Percentiles rank a stretch among this genome's conserved stretches.
phyloP scores from a whole-genome alignment of 2,888 invertebrate species.

The Craniophora ligustri region DNA sequence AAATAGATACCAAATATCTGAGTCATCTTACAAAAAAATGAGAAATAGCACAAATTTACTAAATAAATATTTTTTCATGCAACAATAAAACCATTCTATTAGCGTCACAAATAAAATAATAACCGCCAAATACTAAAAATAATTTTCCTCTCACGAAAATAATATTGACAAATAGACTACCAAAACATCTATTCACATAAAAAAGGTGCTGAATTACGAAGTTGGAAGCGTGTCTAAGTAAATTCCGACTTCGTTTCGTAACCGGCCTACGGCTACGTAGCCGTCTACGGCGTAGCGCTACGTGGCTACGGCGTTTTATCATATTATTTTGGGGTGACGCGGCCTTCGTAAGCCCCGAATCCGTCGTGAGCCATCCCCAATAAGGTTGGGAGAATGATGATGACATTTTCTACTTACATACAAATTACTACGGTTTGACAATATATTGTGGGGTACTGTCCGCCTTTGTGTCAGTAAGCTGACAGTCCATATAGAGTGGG shows the following conservation, averaged over 20 bases:
- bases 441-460: slow-evolving; percentile 28
- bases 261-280: slow-evolving; percentile 46
- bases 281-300: slow-evolving; percentile 29
- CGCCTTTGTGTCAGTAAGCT: slow-evolving; percentile 11
- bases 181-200: slow-evolving; percentile 38
- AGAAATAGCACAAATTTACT: slow-evolving; percentile 22
- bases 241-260: slow-evolving; percentile 41
- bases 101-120: slow-evolving; percentile 40
- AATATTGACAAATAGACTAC: slow-evolving; percentile 34
- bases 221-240: slow-evolving; percentile 25
- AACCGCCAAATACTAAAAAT: slow-evolving; percentile 28
- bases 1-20: slow-evolving; percentile 3
- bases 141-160: slow-evolving; percentile 32
- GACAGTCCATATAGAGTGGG: not conserved
- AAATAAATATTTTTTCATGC: slow-evolving; percentile 22
- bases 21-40: slow-evolving; percentile 9
- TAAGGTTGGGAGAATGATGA: slow-evolving; percentile 41
- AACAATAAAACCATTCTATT: slow-evolving; percentile 24
- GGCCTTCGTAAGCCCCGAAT: slow-evolving; percentile 43
- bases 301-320: slow-evolving; percentile 44
- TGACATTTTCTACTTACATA: slow-evolving; percentile 46
- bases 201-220: slow-evolving; percentile 38
- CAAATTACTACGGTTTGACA: slow-evolving; percentile 43
- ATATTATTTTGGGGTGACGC: slow-evolving; percentile 43
- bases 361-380: slow-evolving; percentile 48